These are phyloP conservation scores for Lycaena phlaeas DNA, from an alignment of 2,888 invertebrate genomes.

Conservation along the genomic window DNA sequence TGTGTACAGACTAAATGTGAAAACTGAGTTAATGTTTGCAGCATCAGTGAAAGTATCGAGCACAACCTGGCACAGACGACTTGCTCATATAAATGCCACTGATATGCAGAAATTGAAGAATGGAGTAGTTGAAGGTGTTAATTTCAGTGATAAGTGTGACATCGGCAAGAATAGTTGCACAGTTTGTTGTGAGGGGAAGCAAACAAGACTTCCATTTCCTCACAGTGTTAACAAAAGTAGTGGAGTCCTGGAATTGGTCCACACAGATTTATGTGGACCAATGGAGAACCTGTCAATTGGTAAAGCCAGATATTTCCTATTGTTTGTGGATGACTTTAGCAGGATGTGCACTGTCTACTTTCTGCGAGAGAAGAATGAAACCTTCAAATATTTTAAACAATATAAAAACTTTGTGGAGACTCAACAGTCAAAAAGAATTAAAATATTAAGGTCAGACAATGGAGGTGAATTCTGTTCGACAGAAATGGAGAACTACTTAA, in stretches of 20 bases:
- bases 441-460: background rate
- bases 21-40: background rate
- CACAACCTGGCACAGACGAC: background rate
- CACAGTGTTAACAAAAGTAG: slow-evolving; percentile 8
- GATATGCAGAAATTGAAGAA: slow-evolving; percentile 10
- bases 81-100: slow-evolving; percentile 8
- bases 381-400: background rate
- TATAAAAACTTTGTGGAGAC: background rate
- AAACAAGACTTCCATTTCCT: slow-evolving; percentile 10
- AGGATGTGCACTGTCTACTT: slow-evolving; percentile 14
- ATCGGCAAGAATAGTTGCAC: slow-evolving; percentile 6
- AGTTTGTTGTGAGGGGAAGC: slow-evolving; percentile 12
- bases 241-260: slow-evolving; percentile 7
- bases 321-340: slow-evolving; percentile 17
- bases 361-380: slow-evolving; percentile 4
- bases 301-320: slow-evolving; percentile 9
- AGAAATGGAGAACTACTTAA: background rate
- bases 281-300: background rate
- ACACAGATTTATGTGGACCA: no score
- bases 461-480: background rate
- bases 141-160: slow-evolving; percentile 7
- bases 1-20: no score
- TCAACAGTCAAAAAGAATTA: background rate
- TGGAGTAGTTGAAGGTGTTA: slow-evolving; percentile 10
- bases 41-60: background rate